Evolutionary conservation across 35 echinoderm and acorn worm species (phyloP).

Genomic region (Apostichopus japonicus): DNA sequence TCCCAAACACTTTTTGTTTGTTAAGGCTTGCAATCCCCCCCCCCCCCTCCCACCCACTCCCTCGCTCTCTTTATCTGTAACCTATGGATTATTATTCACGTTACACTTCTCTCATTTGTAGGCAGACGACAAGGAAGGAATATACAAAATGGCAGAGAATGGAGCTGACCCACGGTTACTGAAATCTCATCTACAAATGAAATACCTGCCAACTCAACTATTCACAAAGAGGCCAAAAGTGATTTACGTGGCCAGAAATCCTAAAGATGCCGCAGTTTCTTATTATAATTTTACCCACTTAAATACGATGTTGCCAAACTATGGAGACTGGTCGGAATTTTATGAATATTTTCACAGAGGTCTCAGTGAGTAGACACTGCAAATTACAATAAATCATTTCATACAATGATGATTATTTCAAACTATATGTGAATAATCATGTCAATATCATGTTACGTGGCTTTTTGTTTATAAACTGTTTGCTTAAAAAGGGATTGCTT

Average conservation of each 20-base stretch:
- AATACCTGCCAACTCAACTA: slow-evolving; percentile 17
- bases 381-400: no score
- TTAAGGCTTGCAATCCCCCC: no score
- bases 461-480: no score
- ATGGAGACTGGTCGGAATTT: slow-evolving; percentile 9
- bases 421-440: no score
- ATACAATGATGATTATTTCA: no score
- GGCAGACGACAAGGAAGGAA: background rate
- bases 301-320: background rate
- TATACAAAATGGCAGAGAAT: background rate
- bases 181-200: slow-evolving; percentile 23
- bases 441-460: no score
- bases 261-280: slow-evolving; percentile 36
- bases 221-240: slow-evolving; percentile 37
- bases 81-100: no score
- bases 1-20: no score
- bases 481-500: no score
- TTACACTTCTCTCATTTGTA: background rate
- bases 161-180: slow-evolving; percentile 8
- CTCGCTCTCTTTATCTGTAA: no score
- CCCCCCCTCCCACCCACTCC: no score
- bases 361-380: no score
- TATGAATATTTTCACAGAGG: slow-evolving; percentile 4
- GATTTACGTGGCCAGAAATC: slow-evolving; percentile 27
- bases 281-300: background rate